phyloP scores from a whole-genome alignment of 2,113 vertebrate genomes.

The Etia nguti region DNA sequence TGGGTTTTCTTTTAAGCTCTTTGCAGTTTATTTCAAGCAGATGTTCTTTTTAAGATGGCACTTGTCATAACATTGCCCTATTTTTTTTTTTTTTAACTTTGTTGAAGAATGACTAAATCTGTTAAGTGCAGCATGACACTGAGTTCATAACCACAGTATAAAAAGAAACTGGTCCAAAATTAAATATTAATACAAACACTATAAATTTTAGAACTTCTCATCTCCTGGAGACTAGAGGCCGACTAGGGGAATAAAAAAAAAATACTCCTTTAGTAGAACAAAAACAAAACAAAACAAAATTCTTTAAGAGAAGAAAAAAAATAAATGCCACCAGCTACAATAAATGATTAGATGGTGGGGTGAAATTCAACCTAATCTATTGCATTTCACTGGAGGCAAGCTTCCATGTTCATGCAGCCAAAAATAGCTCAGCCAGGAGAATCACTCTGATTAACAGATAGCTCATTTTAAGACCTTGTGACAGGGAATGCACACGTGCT shows the following conservation, averaged over 20 bases:
- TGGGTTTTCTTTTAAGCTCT: neutral
- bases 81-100: neutral
- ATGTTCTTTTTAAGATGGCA: neutral
- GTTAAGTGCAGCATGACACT: neutral
- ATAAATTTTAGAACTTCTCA: neutral
- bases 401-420: neutral
- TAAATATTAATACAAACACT: neutral
- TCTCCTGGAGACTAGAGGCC: neutral
- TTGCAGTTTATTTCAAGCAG: neutral
- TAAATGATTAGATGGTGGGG: neutral
- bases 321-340: neutral
- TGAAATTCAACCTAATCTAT: constrained; percentile 25
- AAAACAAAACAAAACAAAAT: neutral
- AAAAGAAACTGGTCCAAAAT: constrained; percentile 1
- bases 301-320: neutral
- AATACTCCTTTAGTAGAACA: neutral
- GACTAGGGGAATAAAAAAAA: neutral
- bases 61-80: neutral
- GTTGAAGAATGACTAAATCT: neutral
- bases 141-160: neutral
- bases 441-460: constrained; percentile 43
- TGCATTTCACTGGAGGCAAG: constrained; percentile 9
- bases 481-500: neutral
- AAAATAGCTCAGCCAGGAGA: constrained; percentile 27
- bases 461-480: constrained; percentile 28